These are phyloP conservation scores for Tapera naevia DNA, from an alignment of 2,797 vertebrate species.

Conservation along the genomic window DNA sequence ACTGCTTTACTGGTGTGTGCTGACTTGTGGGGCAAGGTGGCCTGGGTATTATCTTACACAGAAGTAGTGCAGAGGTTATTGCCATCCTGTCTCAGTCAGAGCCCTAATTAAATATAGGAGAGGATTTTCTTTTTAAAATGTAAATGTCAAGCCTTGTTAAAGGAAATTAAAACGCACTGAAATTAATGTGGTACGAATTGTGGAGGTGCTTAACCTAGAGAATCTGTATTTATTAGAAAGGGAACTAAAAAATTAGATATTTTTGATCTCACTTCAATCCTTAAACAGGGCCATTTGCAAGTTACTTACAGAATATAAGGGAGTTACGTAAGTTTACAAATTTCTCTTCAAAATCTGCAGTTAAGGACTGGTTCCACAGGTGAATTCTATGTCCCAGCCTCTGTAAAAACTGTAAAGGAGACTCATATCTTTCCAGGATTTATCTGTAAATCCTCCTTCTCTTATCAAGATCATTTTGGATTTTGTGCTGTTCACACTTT, in stretches of 20 bases:
- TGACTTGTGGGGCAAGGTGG: background rate
- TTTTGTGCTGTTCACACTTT: background rate
- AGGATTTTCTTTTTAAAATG: constrained; percentile 36
- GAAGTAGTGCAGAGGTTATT: background rate
- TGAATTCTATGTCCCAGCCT: background rate
- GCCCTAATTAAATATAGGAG: constrained; percentile 29
- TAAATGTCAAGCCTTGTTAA: constrained; percentile 30
- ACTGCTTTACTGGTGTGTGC: background rate
- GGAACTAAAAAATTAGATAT: background rate
- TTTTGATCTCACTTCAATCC: background rate
- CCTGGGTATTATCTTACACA: background rate
- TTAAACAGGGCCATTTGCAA: background rate
- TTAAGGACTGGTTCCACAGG: background rate
- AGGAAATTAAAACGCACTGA: constrained; percentile 37
- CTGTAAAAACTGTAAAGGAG: background rate
- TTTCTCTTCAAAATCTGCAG: background rate
- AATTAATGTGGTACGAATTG: background rate
- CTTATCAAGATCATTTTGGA: background rate
- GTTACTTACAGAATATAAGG: background rate
- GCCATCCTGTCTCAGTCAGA: background rate
- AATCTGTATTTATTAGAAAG: background rate
- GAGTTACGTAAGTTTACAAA: background rate
- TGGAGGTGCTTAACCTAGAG: background rate
- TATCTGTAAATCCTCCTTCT: background rate
- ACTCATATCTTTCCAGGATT: background rate